Evolutionary conservation across 2,797 vertebrate species (phyloP).

Genomic region (Leptodactylus fallax): DNA sequence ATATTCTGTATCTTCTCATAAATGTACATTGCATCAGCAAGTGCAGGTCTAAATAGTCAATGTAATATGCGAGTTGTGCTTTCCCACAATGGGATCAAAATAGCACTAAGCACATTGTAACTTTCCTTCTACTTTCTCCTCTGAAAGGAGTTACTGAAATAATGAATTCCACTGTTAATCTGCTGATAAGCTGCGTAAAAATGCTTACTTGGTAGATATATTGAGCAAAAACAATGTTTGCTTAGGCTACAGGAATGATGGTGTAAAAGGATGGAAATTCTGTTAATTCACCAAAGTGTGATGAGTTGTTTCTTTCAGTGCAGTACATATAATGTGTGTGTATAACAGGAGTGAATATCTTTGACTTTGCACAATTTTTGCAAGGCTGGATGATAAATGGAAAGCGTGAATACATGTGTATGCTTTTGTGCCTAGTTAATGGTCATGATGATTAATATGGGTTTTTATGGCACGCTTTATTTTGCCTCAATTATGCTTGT

Average conservation of each 20-base stretch:
- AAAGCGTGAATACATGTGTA: too few relatives aligned
- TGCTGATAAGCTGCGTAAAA: conserved; percentile 29
- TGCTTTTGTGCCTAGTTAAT: too few relatives aligned
- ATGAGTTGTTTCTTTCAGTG: not conserved
- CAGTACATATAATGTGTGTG: too few relatives aligned
- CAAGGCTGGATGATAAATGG: too few relatives aligned
- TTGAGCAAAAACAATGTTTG: not conserved
- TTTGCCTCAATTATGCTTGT: too few relatives aligned
- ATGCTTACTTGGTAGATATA: conserved; percentile 1
- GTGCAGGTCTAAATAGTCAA: not conserved
- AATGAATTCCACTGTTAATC: not conserved
- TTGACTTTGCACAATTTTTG: too few relatives aligned
- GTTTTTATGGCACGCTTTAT: too few relatives aligned
- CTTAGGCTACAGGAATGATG: not conserved
- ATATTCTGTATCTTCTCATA: conserved; percentile 1
- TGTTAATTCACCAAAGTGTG: too few relatives aligned
- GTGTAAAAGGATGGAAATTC: not conserved
- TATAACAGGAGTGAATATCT: too few relatives aligned
- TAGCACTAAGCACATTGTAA: not conserved
- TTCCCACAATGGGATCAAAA: not conserved
- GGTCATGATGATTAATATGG: too few relatives aligned
- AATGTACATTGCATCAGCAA: conserved; percentile 31
- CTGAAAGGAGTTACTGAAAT: not conserved
- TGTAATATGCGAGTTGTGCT: not conserved
- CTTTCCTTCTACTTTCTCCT: not conserved